These are phyloP conservation scores for Chaetops frenatus DNA, from an alignment of 2,113 vertebrate species.

Conservation along the genomic window DNA sequence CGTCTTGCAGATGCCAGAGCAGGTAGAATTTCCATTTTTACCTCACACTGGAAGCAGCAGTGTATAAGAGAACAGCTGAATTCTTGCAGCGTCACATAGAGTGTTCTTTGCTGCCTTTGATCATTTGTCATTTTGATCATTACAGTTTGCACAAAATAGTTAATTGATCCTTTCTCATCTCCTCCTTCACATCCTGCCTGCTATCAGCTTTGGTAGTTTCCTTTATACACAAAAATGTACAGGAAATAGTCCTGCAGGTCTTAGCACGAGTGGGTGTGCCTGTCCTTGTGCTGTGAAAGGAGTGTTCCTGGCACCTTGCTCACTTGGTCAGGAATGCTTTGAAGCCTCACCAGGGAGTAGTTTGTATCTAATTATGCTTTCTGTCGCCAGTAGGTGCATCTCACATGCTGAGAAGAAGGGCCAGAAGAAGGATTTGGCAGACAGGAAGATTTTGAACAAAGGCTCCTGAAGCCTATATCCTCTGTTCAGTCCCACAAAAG, in stretches of 20 bases:
- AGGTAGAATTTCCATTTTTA: neutral
- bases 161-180: constrained; percentile 43
- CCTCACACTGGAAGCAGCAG: neutral
- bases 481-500: neutral
- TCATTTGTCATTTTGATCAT: constrained; percentile 43
- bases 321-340: neutral
- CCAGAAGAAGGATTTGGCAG: neutral
- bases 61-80: neutral
- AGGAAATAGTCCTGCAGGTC: neutral
- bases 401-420: neutral
- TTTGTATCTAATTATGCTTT: neutral
- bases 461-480: neutral
- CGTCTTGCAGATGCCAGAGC: neutral
- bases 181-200: neutral
- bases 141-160: constrained; percentile 5
- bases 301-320: neutral
- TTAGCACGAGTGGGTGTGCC: neutral
- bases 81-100: neutral
- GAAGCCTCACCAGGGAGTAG: neutral
- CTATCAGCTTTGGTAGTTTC: neutral
- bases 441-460: neutral
- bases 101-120: constrained; percentile 39
- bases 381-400: neutral
- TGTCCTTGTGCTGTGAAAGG: neutral
- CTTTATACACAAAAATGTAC: neutral